These are phyloP conservation scores for Vulpes vulpes DNA, from an alignment of 2,113 vertebrate genomes.

Conservation along the genomic window DNA sequence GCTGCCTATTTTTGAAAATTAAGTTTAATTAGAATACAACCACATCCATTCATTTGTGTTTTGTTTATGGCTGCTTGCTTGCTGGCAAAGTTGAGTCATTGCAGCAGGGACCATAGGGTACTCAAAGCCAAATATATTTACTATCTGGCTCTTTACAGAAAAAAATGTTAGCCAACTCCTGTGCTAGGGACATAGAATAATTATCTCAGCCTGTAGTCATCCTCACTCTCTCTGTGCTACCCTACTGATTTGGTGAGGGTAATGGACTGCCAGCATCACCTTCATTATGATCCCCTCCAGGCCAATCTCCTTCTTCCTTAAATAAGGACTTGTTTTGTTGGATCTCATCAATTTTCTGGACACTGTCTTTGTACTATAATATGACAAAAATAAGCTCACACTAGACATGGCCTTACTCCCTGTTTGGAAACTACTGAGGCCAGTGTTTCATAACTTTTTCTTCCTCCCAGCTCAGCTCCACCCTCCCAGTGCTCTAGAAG, in stretches of 20 bases:
- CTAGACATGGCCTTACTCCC: background rate
- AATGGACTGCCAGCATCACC: background rate
- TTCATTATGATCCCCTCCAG: background rate
- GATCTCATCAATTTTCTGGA: background rate
- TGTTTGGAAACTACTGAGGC: background rate
- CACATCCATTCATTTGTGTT: background rate
- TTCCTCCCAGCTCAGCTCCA: background rate
- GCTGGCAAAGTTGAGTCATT: background rate
- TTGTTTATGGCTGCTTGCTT: background rate
- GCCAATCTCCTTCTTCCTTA: background rate
- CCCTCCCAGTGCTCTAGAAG: background rate
- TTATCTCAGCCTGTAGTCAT: background rate
- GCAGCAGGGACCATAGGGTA: background rate
- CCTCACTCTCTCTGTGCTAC: background rate
- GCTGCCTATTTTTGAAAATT: background rate
- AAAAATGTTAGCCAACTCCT: background rate
- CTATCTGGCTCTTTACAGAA: background rate
- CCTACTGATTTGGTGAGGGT: background rate
- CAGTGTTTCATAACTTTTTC: background rate
- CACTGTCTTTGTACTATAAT: background rate
- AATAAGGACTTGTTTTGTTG: background rate
- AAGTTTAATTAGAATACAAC: background rate
- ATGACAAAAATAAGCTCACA: background rate
- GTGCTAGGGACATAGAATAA: background rate
- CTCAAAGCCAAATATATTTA: background rate